Evolutionary conservation across 1,140 invertebrate genomes (phyloP), one percentile per base, ranked within the genome.

Genomic region (Atopsyche davidsoni): DNA sequence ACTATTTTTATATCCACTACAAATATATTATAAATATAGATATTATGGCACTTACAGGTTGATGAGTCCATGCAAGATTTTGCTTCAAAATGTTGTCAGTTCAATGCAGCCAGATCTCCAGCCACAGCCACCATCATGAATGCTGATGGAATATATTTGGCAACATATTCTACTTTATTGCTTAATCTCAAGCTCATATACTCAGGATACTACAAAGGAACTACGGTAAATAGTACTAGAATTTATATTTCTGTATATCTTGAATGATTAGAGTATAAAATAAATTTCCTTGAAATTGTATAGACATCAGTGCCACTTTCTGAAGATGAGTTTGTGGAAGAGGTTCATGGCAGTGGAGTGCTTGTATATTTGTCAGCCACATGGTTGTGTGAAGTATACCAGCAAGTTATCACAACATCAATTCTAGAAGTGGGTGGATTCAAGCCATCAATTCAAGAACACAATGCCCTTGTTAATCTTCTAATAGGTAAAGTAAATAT

Each of bases 81-180:
- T 64, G 84, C 92, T 1, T 94, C 92, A 1, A 83, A 87, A 51
- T 92, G 92, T 62, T 95, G 92, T 69, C 81, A 92, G 75, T 86
- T 92, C 80, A 81, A 80, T 62, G 73, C 71, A 42, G 73, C 73
- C 36, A 67, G 79, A 68, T 71, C 76, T 48, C 75, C 79, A 51
- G 72, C 73, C 34, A 75, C 72, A 3, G 70, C 82, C 2, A 89
- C 87, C 17, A 92, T 95, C 35, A 87, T 95, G 72, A 96, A 96
- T 69, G 91, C 92, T 16, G 92, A 96, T 75, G 92, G 92, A 39
- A 88, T 96, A 39, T 96, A 96, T 66, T 72, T 95, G 42, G 87
- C 92, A 1, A 90, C 88, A 1, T 92, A 92, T 62, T 82, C 87
- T 2, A 84, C 87, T 1, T 69, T 96, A 14, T 67, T 89, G 24